phyloP scores from a whole-genome alignment of 2,797 vertebrate genomes.

The Astyanax mexicanus region DNA sequence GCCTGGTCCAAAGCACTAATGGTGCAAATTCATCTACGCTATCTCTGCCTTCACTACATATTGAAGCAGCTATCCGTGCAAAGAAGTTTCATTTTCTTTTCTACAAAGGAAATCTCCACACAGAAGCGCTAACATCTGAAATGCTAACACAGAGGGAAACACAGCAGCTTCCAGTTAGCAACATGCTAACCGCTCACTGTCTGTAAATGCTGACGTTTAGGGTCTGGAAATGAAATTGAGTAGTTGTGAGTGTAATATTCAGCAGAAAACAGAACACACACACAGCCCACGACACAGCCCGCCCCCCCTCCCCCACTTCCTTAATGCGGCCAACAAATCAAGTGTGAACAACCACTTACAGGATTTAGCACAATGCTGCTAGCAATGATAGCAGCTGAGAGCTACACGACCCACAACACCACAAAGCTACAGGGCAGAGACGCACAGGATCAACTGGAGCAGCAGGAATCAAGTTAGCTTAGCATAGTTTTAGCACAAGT shows the following conservation, averaged over 20 bases:
- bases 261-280: conserved; percentile 39
- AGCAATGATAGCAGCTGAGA: conserved; percentile 26
- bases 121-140: too few species aligned
- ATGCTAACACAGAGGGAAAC: too few species aligned
- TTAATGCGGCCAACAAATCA: conserved; percentile 41
- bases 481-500: too few species aligned
- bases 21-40: background rate
- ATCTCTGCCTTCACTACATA: background rate
- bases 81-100: background rate
- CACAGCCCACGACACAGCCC: conserved; percentile 22
- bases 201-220: background rate
- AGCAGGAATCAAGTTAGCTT: background rate
- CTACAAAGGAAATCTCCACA: background rate
- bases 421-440: background rate
- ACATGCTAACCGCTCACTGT: background rate
- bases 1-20: background rate
- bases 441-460: background rate
- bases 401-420: background rate
- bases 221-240: conserved; percentile 25
- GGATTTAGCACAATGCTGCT: conserved; percentile 36
- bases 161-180: too few species aligned
- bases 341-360: conserved; percentile 42
- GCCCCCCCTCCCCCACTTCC: conserved; percentile 57
- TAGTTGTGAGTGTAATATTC: conserved; percentile 6
- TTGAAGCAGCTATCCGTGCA: background rate